phyloP scores from a whole-genome alignment of 2,113 vertebrate genomes.

The Pterocles gutturalis region DNA sequence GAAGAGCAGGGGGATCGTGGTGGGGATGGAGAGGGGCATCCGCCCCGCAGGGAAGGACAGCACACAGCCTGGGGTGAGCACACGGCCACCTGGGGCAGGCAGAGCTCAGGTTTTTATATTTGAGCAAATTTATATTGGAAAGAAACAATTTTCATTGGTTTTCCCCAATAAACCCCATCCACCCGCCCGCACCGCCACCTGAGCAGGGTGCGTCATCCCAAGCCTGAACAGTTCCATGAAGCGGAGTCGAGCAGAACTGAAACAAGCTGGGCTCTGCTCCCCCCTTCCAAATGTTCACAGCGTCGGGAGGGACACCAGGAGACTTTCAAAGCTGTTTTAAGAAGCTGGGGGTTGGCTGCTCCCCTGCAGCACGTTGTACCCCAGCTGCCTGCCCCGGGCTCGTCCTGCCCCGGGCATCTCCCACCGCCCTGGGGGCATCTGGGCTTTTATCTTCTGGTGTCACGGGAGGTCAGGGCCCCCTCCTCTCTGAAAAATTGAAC shows the following conservation, averaged over 20 bases:
- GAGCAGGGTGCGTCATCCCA: background rate
- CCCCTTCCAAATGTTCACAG: conserved; percentile 27
- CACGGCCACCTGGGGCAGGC: accelerated
- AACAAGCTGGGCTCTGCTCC: background rate
- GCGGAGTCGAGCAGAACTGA: background rate
- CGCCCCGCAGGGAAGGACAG: background rate
- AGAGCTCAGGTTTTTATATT: background rate
- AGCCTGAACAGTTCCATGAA: background rate
- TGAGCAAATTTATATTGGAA: background rate
- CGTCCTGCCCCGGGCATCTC: background rate
- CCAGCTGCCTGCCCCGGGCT: accelerated
- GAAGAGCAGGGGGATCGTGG: accelerated
- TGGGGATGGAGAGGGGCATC: background rate
- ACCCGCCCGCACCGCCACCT: background rate
- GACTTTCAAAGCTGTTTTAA: background rate
- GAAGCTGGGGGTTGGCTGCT: background rate
- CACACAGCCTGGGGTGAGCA: accelerated
- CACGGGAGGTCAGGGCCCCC: background rate
- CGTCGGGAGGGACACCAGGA: conserved; percentile 7
- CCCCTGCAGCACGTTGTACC: background rate
- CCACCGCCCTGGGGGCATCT: background rate
- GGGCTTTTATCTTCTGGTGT: background rate
- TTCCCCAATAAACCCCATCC: background rate
- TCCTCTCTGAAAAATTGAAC: background rate
- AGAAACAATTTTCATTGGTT: background rate